phyloP scores from a whole-genome alignment of 1,140 invertebrate genomes.

The Papilio xuthus region DNA sequence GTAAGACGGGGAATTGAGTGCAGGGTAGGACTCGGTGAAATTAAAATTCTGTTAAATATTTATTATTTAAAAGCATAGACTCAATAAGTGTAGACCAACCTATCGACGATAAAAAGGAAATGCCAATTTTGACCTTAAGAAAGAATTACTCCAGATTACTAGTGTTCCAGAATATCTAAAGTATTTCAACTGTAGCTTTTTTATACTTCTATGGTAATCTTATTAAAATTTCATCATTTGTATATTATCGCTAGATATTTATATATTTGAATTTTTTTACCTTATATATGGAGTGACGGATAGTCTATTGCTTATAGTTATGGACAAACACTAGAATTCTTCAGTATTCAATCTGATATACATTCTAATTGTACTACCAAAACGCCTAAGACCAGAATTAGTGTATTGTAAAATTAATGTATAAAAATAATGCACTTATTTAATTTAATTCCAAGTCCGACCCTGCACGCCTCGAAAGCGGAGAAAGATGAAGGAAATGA shows the following conservation, averaged over 20 bases:
- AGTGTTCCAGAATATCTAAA: not conserved
- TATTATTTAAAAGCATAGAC: not conserved
- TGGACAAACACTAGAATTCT: too few species aligned
- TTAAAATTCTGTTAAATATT: not conserved
- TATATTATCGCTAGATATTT: too few species aligned
- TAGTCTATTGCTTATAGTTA: too few species aligned
- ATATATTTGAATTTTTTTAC: too few species aligned
- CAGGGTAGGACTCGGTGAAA: conserved; percentile 55
- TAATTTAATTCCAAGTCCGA: conserved; percentile 49
- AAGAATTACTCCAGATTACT: not conserved
- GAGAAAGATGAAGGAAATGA: conserved; percentile 82
- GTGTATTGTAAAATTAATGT: not conserved
- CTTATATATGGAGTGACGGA: too few species aligned
- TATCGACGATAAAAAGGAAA: not conserved
- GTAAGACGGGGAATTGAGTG: conserved; percentile 76
- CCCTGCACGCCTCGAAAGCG: conserved; percentile 66
- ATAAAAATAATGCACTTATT: not conserved
- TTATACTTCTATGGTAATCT: too few species aligned
- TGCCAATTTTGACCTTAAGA: not conserved
- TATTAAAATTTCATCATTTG: too few species aligned
- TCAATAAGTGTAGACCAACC: not conserved
- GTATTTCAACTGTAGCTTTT: too few species aligned
- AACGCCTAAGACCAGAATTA: too few species aligned
- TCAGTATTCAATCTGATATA: too few species aligned
- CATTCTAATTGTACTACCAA: too few species aligned